Conservation (phyloP, 2,888 invertebrate species). For the Mimachlamys varia region DNA sequence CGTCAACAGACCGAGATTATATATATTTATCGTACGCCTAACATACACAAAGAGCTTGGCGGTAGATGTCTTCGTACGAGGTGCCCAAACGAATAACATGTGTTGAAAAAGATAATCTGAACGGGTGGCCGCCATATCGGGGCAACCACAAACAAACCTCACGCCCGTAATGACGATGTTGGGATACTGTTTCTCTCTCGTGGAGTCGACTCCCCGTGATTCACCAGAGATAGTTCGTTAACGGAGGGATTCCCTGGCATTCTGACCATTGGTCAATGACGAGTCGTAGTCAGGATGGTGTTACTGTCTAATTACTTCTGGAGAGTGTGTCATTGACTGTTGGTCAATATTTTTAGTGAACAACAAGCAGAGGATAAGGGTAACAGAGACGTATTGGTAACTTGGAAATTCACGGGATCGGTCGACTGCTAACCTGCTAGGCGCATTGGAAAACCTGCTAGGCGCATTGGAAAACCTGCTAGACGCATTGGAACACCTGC, state of each 20-base stretch:
- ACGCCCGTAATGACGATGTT: not conserved
- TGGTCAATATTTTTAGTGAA: not conserved
- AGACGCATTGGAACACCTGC: not conserved
- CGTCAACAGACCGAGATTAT: not conserved
- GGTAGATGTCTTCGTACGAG: not conserved
- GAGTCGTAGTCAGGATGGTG: constrained; percentile 19
- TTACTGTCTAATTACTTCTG: not conserved
- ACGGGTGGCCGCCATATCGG: not conserved
- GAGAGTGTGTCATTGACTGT: not conserved
- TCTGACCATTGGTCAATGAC: not conserved
- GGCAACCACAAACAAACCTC: not conserved
- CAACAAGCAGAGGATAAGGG: too few relatives aligned
- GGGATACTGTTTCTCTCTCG: not conserved
- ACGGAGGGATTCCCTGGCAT: not conserved
- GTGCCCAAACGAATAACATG: not conserved
- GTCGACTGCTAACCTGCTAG: not conserved
- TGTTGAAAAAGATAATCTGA: not conserved
- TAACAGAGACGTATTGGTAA: not conserved
- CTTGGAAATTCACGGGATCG: not conserved
- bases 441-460: not conserved
- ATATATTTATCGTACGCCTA: not conserved
- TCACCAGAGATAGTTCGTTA: not conserved
- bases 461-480: not conserved
- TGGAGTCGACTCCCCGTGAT: not conserved
- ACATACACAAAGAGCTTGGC: not conserved